These are phyloP conservation scores for Papilio aristodemus DNA, from an alignment of 1,140 invertebrate genomes.

Conservation along the genomic window DNA sequence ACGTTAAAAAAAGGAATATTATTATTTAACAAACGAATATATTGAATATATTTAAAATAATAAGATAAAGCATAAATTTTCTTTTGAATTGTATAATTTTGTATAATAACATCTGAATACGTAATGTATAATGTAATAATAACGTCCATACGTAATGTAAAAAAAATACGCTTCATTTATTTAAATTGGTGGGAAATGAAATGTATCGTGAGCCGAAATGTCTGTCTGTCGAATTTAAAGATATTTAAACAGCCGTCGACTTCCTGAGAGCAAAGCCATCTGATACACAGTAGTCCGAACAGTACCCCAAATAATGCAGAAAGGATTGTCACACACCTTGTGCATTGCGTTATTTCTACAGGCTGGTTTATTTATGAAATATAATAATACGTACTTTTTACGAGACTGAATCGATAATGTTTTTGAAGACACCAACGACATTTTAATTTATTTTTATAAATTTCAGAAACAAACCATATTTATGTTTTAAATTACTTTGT, in stretches of 20 bases:
- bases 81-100: slow-evolving; percentile 7
- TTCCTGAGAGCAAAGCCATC: slow-evolving; percentile 50
- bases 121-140: slow-evolving; percentile 32
- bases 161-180: slow-evolving; percentile 35
- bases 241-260: slow-evolving; percentile 61
- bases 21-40: neutral
- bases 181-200: slow-evolving; percentile 61
- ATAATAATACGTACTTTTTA: neutral
- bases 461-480: no score
- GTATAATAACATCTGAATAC: slow-evolving; percentile 25
- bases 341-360: no score
- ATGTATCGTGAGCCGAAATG: slow-evolving; percentile 50
- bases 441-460: neutral
- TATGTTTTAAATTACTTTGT: no score
- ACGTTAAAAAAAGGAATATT: neutral
- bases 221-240: slow-evolving; percentile 61
- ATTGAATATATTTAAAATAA: slow-evolving; percentile 11
- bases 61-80: slow-evolving; percentile 8
- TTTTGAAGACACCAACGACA: neutral
- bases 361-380: neutral
- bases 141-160: slow-evolving; percentile 8
- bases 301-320: neutral
- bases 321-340: slow-evolving; percentile 20
- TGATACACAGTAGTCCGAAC: slow-evolving; percentile 43
- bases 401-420: neutral